phyloP scores from a whole-genome alignment of 2,113 vertebrate genomes.

The Calidris pugnax region DNA sequence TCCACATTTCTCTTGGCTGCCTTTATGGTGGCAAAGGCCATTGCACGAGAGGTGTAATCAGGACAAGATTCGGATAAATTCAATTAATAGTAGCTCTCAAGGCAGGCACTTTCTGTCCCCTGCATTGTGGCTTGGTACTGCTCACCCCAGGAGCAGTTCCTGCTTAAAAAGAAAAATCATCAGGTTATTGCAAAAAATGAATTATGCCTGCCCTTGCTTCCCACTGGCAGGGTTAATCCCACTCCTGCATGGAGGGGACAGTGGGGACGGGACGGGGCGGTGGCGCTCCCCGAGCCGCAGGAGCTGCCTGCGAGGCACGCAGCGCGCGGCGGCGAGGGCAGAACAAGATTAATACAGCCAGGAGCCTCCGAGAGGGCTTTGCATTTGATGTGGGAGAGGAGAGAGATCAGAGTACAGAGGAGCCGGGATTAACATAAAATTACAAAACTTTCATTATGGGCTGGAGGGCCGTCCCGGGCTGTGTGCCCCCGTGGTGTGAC shows the following conservation, averaged over 20 bases:
- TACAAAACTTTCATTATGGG: neutral
- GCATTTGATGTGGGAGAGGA: neutral
- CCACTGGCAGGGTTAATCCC: neutral
- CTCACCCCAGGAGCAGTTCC: neutral
- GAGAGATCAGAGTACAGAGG: neutral
- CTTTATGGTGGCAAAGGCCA: neutral
- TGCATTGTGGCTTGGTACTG: rapidly evolving
- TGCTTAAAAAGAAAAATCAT: neutral
- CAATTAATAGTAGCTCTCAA: neutral
- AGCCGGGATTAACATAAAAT: constrained; percentile 4
- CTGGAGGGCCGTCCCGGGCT: neutral
- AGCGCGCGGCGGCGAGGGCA: rapidly evolving
- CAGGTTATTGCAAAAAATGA: neutral
- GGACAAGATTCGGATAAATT: neutral
- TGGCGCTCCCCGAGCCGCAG: rapidly evolving
- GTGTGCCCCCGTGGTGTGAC: neutral
- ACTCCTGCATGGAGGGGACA: neutral
- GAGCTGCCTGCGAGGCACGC: neutral
- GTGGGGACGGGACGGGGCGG: neutral
- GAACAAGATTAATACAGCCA: neutral
- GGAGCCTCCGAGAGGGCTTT: neutral
- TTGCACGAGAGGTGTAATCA: neutral
- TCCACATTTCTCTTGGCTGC: neutral
- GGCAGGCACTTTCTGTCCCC: neutral
- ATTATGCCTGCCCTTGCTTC: neutral